Evolutionary conservation across 2,888 invertebrate species (phyloP), one percentile per base, ranked within the genome.

Genomic region (Diadromus collaris): DNA sequence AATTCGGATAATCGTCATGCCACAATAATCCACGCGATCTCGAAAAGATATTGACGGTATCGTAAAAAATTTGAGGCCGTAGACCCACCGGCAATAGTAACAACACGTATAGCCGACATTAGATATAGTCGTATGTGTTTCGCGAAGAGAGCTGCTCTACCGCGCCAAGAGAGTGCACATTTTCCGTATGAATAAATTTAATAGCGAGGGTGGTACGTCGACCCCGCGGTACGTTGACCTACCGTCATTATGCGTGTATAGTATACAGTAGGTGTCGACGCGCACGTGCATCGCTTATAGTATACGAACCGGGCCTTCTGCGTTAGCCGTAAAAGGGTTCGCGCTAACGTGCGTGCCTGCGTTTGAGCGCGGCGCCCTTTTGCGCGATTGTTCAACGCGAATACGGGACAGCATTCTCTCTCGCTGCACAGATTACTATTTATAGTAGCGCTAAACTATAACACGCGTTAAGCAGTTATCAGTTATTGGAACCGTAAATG

Each of bases 171-270:
- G 65, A 41, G 64, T 54, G 60, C 44, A 71, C 46, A 74, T 78
- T 82, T 81, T 76, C 73, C 82, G 78, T 78, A 67, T 78, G 82
- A 80, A 76, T 82, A 76, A 76, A 82, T 82, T 78, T 74, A 78
- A 72, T 70, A 68, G 71, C 58, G 76, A 78, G 82, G 76, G 81
- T 80, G 61, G 68, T 71, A 34, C 71, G 67, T 65, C 65, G 74
- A 73, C 51, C 38, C 60, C 41, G 41, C 67, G 71, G 76, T 77
- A 71, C 76, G 44, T 77, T 77, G 76, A 77, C 76, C 76, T 34
- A 68, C 29, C 71, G 51, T 72, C 65, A 72, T 77, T 61, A 77
- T 77, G 60, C 71, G 71, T 32, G 44, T 60, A 46, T 21, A 60
- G 70, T 38, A 21, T 38, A 48, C 38, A 41, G 29, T 56, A 63